Percentiles rank a stretch among this genome's conserved stretches.
Evolutionary conservation across 2,797 vertebrate genomes (phyloP).

Genomic region (Diglossa cyanea): DNA sequence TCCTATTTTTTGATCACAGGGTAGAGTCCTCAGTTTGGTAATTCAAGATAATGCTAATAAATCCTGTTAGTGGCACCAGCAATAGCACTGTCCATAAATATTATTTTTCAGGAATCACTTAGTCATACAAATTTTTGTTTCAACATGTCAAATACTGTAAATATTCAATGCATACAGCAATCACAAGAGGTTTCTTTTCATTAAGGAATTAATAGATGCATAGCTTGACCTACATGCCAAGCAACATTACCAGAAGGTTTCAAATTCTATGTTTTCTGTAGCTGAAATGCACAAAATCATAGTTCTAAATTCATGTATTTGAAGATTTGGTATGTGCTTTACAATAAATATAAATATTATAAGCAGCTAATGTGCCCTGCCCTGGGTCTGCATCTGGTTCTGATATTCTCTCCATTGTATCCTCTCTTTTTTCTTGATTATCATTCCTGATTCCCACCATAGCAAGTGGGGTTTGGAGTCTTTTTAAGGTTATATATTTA

Average conservation of each 20-base stretch:
- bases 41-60: not conserved
- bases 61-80: not conserved
- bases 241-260: not conserved
- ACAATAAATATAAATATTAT: not conserved
- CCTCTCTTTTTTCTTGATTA: not conserved
- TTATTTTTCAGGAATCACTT: not conserved
- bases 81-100: not conserved
- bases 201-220: not conserved
- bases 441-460: not conserved
- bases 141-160: not conserved
- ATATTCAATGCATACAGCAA: not conserved
- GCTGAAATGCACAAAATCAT: not conserved
- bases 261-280: not conserved
- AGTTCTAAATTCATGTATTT: not conserved
- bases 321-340: not conserved
- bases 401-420: not conserved
- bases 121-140: not conserved
- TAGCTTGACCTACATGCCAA: not conserved
- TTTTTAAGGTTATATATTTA: not conserved
- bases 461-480: not conserved
- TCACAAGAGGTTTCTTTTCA: not conserved
- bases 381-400: not conserved
- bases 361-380: not conserved
- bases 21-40: not conserved
- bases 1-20: not conserved